Percentiles rank a stretch among this genome's conserved stretches.
Evolutionary conservation across 2,888 invertebrate species (phyloP).

Genomic region (Opisthograptis luteolata): DNA sequence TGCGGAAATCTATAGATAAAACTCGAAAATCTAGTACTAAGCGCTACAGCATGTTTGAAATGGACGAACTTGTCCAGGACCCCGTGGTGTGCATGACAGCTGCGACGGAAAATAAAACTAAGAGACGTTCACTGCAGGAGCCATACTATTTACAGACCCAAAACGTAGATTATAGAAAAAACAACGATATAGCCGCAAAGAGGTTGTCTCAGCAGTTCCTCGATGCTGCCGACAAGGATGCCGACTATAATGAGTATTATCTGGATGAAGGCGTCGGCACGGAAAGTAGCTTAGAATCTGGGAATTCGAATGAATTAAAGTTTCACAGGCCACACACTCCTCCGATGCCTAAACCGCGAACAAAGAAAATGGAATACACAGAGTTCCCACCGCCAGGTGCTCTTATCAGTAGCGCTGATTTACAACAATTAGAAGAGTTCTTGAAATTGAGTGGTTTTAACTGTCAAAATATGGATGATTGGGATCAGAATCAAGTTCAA

Average conservation of each 20-base stretch:
- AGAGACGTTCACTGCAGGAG: conserved; percentile 90
- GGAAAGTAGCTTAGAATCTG: conserved; percentile 84
- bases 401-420: conserved; percentile 85
- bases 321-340: conserved; percentile 80
- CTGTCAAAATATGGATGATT: conserved; percentile 87
- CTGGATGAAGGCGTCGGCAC: conserved; percentile 87
- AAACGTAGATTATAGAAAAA: conserved; percentile 77
- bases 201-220: conserved; percentile 79
- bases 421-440: conserved; percentile 88
- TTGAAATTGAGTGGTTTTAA: conserved; percentile 88
- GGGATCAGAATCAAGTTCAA: conserved; percentile 88
- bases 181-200: conserved; percentile 81
- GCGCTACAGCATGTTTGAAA: conserved; percentile 93
- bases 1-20: conserved; percentile 86
- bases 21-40: conserved; percentile 82
- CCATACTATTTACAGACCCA: conserved; percentile 86
- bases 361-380: conserved; percentile 76
- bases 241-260: conserved; percentile 80
- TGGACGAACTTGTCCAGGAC: conserved; percentile 84
- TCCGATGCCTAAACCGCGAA: conserved; percentile 79
- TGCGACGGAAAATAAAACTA: conserved; percentile 81
- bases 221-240: conserved; percentile 81
- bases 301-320: conserved; percentile 81
- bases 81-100: conserved; percentile 71
- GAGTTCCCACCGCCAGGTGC: conserved; percentile 80